phyloP scores from a whole-genome alignment of 2,888 invertebrate genomes.

The Thalpophila matura region DNA sequence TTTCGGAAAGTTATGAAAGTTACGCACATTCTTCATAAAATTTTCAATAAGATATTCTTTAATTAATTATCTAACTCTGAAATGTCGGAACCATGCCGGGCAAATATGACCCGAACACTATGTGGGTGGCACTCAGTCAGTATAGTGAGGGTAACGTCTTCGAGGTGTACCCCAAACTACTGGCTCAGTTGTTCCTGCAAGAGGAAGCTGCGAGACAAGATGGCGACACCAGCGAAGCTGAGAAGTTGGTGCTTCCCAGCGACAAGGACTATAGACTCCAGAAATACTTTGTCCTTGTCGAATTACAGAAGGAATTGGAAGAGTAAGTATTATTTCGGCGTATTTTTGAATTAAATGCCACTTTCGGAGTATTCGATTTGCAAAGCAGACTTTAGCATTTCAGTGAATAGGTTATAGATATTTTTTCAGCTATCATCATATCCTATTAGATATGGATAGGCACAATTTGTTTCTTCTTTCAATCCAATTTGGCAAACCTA shows the following conservation, averaged over 20 bases:
- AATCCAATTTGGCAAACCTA: not conserved
- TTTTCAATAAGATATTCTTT: too few relatives aligned
- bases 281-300: slow-evolving; percentile 93
- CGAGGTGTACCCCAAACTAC: slow-evolving; percentile 92
- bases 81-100: slow-evolving; percentile 76
- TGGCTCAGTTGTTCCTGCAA: slow-evolving; percentile 91
- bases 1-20: too few relatives aligned
- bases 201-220: slow-evolving; percentile 84
- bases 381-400: too few relatives aligned
- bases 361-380: too few relatives aligned
- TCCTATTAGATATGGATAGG: too few relatives aligned
- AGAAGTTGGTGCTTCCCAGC: slow-evolving; percentile 92
- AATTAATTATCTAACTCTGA: slow-evolving; percentile 35
- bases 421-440: too few relatives aligned
- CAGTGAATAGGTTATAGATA: too few relatives aligned
- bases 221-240: slow-evolving; percentile 85
- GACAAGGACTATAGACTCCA: slow-evolving; percentile 93
- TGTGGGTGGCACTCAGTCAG: slow-evolving; percentile 91
- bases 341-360: not conserved
- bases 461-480: not conserved
- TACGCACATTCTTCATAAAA: too few relatives aligned
- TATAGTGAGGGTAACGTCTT: slow-evolving; percentile 91
- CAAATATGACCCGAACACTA: slow-evolving; percentile 80
- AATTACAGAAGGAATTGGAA: slow-evolving; percentile 90
- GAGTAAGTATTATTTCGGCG: slow-evolving; percentile 62